Evolutionary conservation across 2,888 invertebrate genomes (phyloP).

Genomic region (Galeopsomyia nigrocyanea): DNA sequence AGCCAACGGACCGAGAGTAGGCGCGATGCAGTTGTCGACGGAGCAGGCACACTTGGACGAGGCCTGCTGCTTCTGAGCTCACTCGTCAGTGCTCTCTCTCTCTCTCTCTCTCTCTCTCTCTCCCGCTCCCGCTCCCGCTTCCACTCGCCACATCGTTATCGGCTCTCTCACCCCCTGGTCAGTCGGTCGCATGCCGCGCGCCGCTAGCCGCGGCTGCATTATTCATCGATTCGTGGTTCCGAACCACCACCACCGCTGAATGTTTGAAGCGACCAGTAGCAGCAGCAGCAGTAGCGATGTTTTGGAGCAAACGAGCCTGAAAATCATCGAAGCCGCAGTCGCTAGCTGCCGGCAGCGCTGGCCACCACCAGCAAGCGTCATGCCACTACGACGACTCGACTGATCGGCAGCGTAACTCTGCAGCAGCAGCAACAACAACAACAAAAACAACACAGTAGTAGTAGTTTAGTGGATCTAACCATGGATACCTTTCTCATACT

Average conservation of each 20-base stretch:
- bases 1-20: too few relatives aligned
- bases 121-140: background rate
- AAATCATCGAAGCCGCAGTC: constrained; percentile 21
- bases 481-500: constrained; percentile 79
- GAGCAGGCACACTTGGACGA: background rate
- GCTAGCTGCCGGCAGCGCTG: background rate
- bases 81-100: too few relatives aligned
- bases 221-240: background rate
- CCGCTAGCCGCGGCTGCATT: too few relatives aligned
- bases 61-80: too few relatives aligned
- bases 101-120: too few relatives aligned
- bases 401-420: background rate
- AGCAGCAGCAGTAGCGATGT: too few relatives aligned
- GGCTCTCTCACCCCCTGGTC: background rate
- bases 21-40: too few relatives aligned
- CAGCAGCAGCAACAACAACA: background rate
- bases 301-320: constrained; percentile 7
- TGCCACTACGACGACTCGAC: background rate
- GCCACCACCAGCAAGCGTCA: constrained; percentile 2
- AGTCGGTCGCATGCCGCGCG: too few relatives aligned
- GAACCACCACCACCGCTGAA: background rate
- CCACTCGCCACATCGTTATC: background rate
- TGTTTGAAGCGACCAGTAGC: too few relatives aligned
- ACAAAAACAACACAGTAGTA: background rate
- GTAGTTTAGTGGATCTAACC: too few relatives aligned